Evolutionary conservation across 1,140 invertebrate genomes (phyloP).

Genomic region (Dysdera silvatica): DNA sequence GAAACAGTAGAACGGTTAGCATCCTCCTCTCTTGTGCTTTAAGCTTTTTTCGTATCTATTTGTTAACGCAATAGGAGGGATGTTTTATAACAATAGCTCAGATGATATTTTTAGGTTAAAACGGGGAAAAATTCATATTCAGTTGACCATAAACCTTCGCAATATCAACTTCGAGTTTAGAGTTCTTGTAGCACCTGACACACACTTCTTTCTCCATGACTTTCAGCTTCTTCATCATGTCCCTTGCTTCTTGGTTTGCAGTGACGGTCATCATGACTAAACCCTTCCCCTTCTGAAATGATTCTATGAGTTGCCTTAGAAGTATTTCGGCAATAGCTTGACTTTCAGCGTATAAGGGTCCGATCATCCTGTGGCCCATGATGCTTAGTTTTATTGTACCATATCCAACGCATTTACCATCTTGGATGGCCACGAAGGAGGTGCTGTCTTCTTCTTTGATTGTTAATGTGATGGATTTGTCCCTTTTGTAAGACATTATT

Average conservation of each 20-base stretch:
- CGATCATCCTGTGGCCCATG: slow-evolving; percentile 26
- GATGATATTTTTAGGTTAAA: too few species aligned
- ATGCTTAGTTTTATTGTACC: slow-evolving; percentile 31
- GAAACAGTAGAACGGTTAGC: too few species aligned
- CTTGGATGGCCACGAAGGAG: slow-evolving; percentile 25
- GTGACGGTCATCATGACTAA: slow-evolving; percentile 32
- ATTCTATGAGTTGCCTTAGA: slow-evolving; percentile 22
- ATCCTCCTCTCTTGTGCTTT: too few species aligned
- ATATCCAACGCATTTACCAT: slow-evolving; percentile 28
- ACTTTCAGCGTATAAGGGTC: slow-evolving; percentile 35
- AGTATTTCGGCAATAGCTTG: slow-evolving; percentile 32
- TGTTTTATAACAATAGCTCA: too few species aligned
- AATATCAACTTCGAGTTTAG: slow-evolving; percentile 27
- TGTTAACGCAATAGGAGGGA: too few species aligned
- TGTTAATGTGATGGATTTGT: slow-evolving; percentile 11
- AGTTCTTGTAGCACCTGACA: slow-evolving; percentile 30
- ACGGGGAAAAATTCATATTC: slow-evolving; percentile 37
- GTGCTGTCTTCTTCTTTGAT: slow-evolving; percentile 26
- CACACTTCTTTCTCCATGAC: slow-evolving; percentile 26
- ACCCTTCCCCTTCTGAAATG: slow-evolving; percentile 21
- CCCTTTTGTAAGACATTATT: slow-evolving; percentile 21
- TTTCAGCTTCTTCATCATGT: slow-evolving; percentile 30
- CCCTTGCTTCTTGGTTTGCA: slow-evolving; percentile 22
- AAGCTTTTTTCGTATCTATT: too few species aligned
- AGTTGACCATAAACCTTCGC: slow-evolving; percentile 31